Evolutionary conservation across 2,888 invertebrate genomes (phyloP).

Genomic region (Liopterus haemorrhoidalis): DNA sequence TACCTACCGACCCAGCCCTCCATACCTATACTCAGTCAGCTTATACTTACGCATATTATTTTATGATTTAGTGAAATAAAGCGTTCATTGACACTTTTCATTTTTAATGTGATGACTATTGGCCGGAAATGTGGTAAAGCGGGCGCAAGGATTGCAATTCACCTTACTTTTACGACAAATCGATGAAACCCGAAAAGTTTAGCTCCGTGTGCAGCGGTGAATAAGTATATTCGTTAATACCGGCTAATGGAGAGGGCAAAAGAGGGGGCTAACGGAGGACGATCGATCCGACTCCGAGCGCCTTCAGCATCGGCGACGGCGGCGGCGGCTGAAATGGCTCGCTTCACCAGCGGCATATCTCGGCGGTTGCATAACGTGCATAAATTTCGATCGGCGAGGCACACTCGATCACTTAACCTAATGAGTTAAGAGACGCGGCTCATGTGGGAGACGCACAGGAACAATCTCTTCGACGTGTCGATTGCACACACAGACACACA

Average conservation of each 20-base stretch:
- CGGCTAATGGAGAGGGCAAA: conserved; percentile 21
- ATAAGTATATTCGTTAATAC: conserved; percentile 25
- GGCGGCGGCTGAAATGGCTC: no score
- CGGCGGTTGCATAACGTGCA: conserved; percentile 26
- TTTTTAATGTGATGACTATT: conserved; percentile 17
- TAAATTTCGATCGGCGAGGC: no score
- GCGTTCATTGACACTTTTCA: conserved; percentile 20
- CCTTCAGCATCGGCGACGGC: neutral
- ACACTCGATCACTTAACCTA: conserved; percentile 29
- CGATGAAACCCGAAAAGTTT: conserved; percentile 14
- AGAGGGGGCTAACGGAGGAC: neutral
- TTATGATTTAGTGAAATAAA: no score
- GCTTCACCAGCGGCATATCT: conserved; percentile 18
- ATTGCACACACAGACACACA: conserved; percentile 13
- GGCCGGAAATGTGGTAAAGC: neutral
- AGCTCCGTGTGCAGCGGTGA: conserved; percentile 12
- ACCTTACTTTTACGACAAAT: conserved; percentile 8
- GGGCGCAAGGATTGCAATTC: neutral
- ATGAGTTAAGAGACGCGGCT: conserved; percentile 24
- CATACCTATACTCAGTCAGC: no score
- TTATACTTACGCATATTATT: no score
- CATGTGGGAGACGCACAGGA: conserved; percentile 8
- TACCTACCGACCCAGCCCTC: no score
- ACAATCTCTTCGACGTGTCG: no score
- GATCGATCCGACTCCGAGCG: conserved; percentile 5